These are phyloP conservation scores for Misgurnus mizolepis DNA, from an alignment of 2,113 vertebrate species.

Conservation along the genomic window DNA sequence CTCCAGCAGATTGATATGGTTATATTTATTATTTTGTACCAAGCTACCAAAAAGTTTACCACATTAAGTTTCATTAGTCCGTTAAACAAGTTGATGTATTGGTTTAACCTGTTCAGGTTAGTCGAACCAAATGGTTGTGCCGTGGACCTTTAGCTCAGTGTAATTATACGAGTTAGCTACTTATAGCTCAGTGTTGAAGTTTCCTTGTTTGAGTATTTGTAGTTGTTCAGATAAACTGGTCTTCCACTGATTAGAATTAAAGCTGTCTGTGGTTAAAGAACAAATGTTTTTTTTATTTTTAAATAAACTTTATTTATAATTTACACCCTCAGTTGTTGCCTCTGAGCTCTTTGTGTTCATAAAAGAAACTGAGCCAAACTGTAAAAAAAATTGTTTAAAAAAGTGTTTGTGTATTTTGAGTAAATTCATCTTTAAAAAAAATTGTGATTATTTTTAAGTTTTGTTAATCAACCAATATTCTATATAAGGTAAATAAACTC, in stretches of 20 bases:
- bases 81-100: background rate
- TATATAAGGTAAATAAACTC: too few relatives aligned
- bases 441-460: too few relatives aligned
- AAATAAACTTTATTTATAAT: slow-evolving; percentile 79
- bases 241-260: slow-evolving; percentile 5
- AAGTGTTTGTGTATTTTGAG: too few relatives aligned
- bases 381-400: too few relatives aligned
- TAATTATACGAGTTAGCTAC: background rate
- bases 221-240: background rate
- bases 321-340: slow-evolving; percentile 48
- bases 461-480: too few relatives aligned
- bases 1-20: slow-evolving; percentile 6
- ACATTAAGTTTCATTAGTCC: background rate
- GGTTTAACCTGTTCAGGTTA: background rate
- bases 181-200: background rate
- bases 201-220: background rate
- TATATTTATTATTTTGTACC: background rate
- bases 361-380: slow-evolving; percentile 42
- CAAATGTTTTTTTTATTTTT: slow-evolving; percentile 66
- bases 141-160: background rate
- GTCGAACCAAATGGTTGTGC: background rate
- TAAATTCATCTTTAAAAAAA: too few relatives aligned
- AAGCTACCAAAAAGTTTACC: background rate
- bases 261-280: slow-evolving; percentile 26
- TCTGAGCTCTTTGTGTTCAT: slow-evolving; percentile 41